These are phyloP conservation scores for Catotricha subobsoleta DNA, from an alignment of 2,888 invertebrate species.

Conservation along the genomic window DNA sequence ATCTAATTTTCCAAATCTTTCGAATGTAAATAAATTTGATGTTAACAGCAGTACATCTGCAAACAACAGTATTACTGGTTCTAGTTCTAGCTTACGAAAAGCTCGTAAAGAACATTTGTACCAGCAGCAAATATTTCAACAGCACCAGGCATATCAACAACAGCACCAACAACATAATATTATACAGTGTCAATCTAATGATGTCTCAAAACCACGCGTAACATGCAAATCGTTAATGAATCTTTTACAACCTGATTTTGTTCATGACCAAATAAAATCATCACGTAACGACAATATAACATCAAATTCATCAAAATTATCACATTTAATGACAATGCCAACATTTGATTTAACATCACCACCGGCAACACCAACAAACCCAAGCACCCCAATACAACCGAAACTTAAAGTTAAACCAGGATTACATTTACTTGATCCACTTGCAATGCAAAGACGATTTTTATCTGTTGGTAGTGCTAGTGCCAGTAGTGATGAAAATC, in stretches of 20 bases:
- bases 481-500: constrained; percentile 30
- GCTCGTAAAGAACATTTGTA: constrained; percentile 2
- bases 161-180: constrained; percentile 29
- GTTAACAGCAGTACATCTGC: not conserved
- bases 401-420: constrained; percentile 37
- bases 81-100: not conserved
- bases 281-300: constrained; percentile 10
- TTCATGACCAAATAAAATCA: constrained; percentile 14
- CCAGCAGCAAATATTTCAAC: constrained; percentile 3
- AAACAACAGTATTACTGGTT: not conserved
- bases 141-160: constrained; percentile 21
- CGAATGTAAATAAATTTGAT: constrained; percentile 1
- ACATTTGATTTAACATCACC: constrained; percentile 23
- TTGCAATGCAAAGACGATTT: constrained; percentile 31
- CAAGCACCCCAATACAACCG: constrained; percentile 31
- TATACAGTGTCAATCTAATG: constrained; percentile 14
- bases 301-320: constrained; percentile 24
- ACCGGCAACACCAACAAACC: constrained; percentile 19
- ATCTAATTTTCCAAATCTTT: not conserved
- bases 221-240: constrained; percentile 45
- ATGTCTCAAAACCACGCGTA: constrained; percentile 35
- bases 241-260: constrained; percentile 35
- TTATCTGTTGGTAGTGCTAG: constrained; percentile 19
- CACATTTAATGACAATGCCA: constrained; percentile 20
- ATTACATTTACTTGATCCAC: constrained; percentile 35